Evolutionary conservation across 2,797 vertebrate species (phyloP), one percentile per base, ranked within the genome.

Genomic region (Telmatherina bonti): DNA sequence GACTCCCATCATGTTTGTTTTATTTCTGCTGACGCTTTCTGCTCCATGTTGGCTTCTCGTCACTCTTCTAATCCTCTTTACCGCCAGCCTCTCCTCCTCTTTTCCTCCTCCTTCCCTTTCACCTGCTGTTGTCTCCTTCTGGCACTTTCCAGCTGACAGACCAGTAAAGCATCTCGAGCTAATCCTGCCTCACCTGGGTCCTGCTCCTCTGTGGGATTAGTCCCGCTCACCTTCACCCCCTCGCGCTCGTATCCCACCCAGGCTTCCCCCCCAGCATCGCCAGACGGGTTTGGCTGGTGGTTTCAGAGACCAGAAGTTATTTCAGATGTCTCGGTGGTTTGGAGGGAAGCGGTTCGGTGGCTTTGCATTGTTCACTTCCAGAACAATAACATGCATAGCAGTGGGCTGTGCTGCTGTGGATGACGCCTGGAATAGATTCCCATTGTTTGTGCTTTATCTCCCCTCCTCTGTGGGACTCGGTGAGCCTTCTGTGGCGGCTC

Each of bases 31-130:
- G 66, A 72, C 61, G 1, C 27, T 63, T 38, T 33, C 13, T 1
- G 51, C 67, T 74, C 65, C 76, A 45, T 81, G 59, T 78, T 30
- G 24, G 83, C 75, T 88, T 81, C 70, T 56, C 78, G 74, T 87
- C 83, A 45, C 63, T 76, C 67, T 67, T 68, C 65, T 85, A 64
- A 87, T 86, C 86, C 81, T 74, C 82, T 83, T 82, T 59, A 24
- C 76, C 63, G 68, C 30, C 79, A 65, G 24, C 55, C 47, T 38
- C 52, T 67, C 43, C 18, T 16, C 59, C 11, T 35, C 16, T 51
- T 15, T 62, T 24, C 6, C n/a, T 20, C 59, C 72, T 47, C 29
- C 8, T 53, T 18, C 7, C 13, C 33, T 11, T 65, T 15, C 56
- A 33, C 24, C 43, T 51, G 2, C 62, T n/a, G 55, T 54, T 49